A percentile compares a stretch with the other conserved stretches of the same genome.
phyloP scores from a whole-genome alignment of 2,888 invertebrate species.

The Norana najaformis region DNA sequence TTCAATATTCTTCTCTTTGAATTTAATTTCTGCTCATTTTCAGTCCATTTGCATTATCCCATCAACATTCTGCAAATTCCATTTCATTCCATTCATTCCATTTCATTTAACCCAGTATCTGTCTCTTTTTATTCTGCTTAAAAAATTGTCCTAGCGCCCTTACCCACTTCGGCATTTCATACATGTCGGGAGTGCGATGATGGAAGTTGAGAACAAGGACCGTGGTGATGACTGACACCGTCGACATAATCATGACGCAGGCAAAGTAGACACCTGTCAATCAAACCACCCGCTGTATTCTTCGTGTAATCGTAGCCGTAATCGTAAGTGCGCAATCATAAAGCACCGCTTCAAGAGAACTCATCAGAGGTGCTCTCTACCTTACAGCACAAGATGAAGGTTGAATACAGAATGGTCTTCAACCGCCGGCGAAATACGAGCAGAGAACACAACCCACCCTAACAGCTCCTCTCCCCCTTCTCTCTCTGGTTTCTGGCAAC shows the following conservation, averaged over 20 bases:
- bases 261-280: conserved; percentile 89
- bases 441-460: too few relatives aligned
- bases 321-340: too few relatives aligned
- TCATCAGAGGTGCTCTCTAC: too few relatives aligned
- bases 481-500: too few relatives aligned
- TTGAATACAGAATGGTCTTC: background rate
- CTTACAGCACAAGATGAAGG: background rate
- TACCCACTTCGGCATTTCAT: conserved; percentile 66
- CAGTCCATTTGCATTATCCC: too few relatives aligned
- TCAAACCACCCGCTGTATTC: too few relatives aligned
- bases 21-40: too few relatives aligned
- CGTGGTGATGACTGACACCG: conserved; percentile 92
- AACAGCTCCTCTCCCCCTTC: too few relatives aligned
- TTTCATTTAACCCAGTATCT: background rate
- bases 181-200: conserved; percentile 91
- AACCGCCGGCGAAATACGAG: too few relatives aligned
- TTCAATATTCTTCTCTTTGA: too few relatives aligned
- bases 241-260: conserved; percentile 98
- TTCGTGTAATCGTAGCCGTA: too few relatives aligned
- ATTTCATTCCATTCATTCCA: background rate
- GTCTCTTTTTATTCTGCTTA: background rate
- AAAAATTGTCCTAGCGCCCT: conserved; percentile 54
- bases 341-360: too few relatives aligned
- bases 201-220: conserved; percentile 95
- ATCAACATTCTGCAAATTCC: background rate